Evolutionary conservation across 2,888 invertebrate genomes (phyloP).

Genomic region (Drosophila crucigera): DNA sequence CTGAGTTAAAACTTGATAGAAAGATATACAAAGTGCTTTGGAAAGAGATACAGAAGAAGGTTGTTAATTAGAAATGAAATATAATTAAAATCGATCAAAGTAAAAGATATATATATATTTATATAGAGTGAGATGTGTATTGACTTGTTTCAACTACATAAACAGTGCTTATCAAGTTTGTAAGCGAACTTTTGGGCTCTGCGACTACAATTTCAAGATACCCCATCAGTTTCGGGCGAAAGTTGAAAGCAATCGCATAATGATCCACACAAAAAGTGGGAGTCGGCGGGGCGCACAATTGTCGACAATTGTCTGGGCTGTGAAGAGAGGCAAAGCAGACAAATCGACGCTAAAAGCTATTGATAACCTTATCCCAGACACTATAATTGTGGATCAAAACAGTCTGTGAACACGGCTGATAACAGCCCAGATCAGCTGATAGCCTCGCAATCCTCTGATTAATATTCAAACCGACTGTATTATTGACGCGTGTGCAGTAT

Average conservation of each 20-base stretch:
- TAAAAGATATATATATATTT: background rate
- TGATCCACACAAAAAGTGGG: constrained; percentile 21
- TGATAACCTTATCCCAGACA: constrained; percentile 47
- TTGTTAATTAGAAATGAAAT: background rate
- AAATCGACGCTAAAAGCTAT: constrained; percentile 70
- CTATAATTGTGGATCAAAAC: constrained; percentile 50
- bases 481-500: background rate
- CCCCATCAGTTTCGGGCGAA: background rate
- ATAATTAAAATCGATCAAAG: background rate
- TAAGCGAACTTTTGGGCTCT: no score
- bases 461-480: no score
- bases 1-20: background rate
- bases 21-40: background rate
- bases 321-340: constrained; percentile 39
- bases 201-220: background rate
- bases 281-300: constrained; percentile 28
- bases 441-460: no score
- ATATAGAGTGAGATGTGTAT: no score
- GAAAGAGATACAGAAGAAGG: background rate
- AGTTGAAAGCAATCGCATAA: constrained; percentile 28
- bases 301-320: constrained; percentile 45
- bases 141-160: background rate
- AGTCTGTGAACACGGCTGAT: background rate
- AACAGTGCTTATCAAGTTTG: background rate
- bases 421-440: background rate